These are phyloP conservation scores for Bombyx mori DNA, from an alignment of 1,140 invertebrate species.

Conservation along the genomic window DNA sequence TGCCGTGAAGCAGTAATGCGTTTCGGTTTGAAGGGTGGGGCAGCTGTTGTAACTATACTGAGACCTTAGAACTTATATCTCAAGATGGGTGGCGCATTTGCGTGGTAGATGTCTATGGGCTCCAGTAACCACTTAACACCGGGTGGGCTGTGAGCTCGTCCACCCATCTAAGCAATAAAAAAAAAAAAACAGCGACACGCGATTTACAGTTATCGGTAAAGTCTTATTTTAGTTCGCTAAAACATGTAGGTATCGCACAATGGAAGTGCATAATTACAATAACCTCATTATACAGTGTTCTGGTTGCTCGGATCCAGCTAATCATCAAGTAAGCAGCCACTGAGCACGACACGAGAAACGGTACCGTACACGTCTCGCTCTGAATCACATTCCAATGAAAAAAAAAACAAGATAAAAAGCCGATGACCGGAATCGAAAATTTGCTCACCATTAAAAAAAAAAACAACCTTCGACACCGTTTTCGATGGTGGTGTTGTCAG, in stretches of 20 bases:
- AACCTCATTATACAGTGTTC: constrained; percentile 42
- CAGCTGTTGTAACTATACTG: no score
- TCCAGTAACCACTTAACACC: no score
- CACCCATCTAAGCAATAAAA: no score
- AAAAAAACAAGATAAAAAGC: constrained; percentile 23
- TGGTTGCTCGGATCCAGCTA: constrained; percentile 27
- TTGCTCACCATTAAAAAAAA: constrained; percentile 5
- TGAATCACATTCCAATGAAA: constrained; percentile 29
- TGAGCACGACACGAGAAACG: constrained; percentile 29
- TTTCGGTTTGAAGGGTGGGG: no score
- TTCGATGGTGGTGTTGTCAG: constrained; percentile 1
- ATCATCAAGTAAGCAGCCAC: constrained; percentile 19
- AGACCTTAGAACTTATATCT: no score
- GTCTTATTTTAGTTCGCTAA: no score
- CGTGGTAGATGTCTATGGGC: no score
- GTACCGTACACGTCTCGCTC: constrained; percentile 47
- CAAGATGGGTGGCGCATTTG: no score
- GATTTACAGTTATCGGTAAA: no score
- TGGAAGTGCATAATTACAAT: constrained; percentile 25
- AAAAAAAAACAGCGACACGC: no score
- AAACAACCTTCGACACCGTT: constrained; percentile 2
- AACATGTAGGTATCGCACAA: constrained; percentile 11
- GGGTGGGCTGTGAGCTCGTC: no score
- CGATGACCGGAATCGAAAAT: constrained; percentile 18
- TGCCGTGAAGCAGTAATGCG: no score